Base-by-base conservation (phyloP, 2,797 vertebrate species). In the Mus minutoides region DNA sequence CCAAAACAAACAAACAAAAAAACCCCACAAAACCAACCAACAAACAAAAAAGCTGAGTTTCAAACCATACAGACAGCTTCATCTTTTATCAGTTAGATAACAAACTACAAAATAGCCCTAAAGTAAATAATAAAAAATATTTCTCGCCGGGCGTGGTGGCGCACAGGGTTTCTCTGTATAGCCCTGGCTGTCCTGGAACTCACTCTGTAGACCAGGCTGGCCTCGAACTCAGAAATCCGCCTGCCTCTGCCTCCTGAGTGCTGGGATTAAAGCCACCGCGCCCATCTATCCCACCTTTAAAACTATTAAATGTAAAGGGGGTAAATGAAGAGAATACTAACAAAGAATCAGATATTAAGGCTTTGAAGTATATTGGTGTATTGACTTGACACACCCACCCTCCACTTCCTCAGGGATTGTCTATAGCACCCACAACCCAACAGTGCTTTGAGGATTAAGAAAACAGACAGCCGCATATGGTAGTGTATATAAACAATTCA, bases 71-170 rank as follows among this genome's bases (percentile, higher is more conserved):
- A 92, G 49, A n/a, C 24, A 94, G 75, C 9, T 84, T 46, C 29
- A 94, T 29, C n/a, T 83, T 58, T 40, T 9, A 24, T 17, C 62
- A 88, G 40, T 73, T 69, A 94, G 21, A 1, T 80, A 71, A 75
- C 6, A 31, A 21, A 82, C 56, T 60, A 82, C 56, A 60, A 40
- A 60, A 43, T 24, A 85, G 56, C 77, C 13, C 79, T 94, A 67
- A 83, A 73, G 8, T 9, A 96, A 94, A 96, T 71, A 67, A 85
- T 60, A 92, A 84, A 54, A 92, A 64, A 71, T 11, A 14, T 82
- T 90, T 54, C 31, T n/a, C n/a, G n/a, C n/a, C n/a, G n/a, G n/a
- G n/a, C n/a, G n/a, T n/a, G n/a, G n/a, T n/a, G n/a, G n/a, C n/a
- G n/a, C n/a, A n/a, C n/a, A n/a, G n/a, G n/a, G n/a, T n/a, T n/a